Evolutionary conservation across 2,888 invertebrate species (phyloP).

Genomic region (Archips crataeganus): DNA sequence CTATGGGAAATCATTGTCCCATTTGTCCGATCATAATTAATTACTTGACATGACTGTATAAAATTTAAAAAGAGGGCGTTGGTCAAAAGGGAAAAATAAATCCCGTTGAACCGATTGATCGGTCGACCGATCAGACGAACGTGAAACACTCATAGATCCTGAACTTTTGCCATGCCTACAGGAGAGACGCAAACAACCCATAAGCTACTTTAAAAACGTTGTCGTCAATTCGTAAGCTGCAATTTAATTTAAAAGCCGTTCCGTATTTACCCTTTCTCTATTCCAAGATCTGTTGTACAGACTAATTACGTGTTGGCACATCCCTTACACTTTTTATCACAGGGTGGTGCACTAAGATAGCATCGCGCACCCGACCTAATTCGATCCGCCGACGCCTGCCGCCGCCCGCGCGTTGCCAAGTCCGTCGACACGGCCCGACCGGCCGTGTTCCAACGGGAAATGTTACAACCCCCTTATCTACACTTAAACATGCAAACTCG

Average conservation of each 20-base stretch:
- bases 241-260: background rate
- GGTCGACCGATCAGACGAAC: no score
- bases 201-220: no score
- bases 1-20: no score
- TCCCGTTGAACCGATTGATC: no score
- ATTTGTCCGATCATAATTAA: no score
- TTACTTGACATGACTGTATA: no score
- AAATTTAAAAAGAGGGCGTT: no score
- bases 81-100: no score
- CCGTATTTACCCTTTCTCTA: background rate
- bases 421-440: constrained; percentile 54
- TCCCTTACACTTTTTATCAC: constrained; percentile 39
- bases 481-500: constrained; percentile 75
- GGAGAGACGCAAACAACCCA: no score
- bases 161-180: no score
- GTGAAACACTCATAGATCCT: no score
- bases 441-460: constrained; percentile 61
- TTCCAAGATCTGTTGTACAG: background rate
- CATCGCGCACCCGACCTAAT: constrained; percentile 78
- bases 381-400: constrained; percentile 63
- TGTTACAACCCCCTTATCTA: constrained; percentile 74
- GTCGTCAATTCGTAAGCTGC: background rate
- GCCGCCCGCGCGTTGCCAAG: constrained; percentile 50
- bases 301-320: constrained; percentile 30
- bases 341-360: constrained; percentile 68